phyloP scores from a whole-genome alignment of 2,113 vertebrate species.

The Melanocharis versteri region DNA sequence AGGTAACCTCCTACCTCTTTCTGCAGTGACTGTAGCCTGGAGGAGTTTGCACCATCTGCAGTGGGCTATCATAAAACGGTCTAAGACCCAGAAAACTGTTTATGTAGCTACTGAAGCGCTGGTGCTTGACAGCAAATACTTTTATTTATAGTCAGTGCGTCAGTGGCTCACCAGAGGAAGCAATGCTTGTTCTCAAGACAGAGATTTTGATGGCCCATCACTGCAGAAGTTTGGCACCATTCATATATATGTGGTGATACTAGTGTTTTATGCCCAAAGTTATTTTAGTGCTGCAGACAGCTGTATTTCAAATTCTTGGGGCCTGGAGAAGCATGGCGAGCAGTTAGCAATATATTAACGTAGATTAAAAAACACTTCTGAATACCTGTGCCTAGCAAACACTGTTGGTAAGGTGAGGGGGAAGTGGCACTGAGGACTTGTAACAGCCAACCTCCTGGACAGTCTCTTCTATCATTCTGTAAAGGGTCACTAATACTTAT shows the following conservation, averaged over 20 bases:
- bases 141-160: not conserved
- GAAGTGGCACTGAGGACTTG: not conserved
- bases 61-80: not conserved
- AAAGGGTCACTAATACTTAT: not conserved
- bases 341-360: not conserved
- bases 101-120: not conserved
- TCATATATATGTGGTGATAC: not conserved
- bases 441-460: not conserved
- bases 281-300: not conserved
- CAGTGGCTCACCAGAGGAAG: not conserved
- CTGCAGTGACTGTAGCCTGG: not conserved
- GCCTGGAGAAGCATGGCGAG: not conserved
- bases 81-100: not conserved
- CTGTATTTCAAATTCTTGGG: not conserved
- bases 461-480: not conserved
- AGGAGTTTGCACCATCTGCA: not conserved
- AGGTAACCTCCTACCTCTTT: not conserved
- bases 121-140: not conserved
- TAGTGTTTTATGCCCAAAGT: not conserved
- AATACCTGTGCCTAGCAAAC: not conserved
- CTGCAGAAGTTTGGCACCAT: not conserved
- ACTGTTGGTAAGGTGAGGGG: not conserved
- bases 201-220: not conserved
- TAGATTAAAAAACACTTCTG: not conserved
- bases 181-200: not conserved